A percentile compares a stretch with the other conserved stretches of the same genome.
Conservation (phyloP, 1,140 invertebrate species). For the Agrypnia vestita region DNA sequence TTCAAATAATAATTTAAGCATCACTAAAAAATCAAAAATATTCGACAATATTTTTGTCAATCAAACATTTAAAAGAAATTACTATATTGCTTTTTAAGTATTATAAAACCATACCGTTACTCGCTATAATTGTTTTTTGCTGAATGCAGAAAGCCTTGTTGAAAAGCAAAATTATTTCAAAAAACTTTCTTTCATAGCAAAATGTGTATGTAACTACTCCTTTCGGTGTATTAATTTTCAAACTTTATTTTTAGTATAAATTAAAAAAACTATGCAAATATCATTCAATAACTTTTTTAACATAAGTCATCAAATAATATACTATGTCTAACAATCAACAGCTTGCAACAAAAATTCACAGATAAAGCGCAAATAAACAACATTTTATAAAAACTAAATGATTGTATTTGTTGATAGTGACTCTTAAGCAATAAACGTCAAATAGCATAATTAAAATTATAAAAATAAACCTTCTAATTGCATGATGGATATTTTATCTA, state of each 20-base stretch:
- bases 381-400: neutral
- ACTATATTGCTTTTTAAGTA: too few species aligned
- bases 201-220: too few species aligned
- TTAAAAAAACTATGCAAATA: neutral
- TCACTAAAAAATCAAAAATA: too few species aligned
- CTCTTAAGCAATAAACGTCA: neutral
- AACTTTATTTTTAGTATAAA: neutral
- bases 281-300: constrained; percentile 41
- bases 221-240: neutral
- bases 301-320: constrained; percentile 17
- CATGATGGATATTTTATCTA: constrained; percentile 1
- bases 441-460: neutral
- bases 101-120: too few species aligned
- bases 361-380: constrained; percentile 41
- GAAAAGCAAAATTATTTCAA: too few species aligned
- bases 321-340: constrained; percentile 24
- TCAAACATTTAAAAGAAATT: too few species aligned
- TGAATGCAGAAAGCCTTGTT: too few species aligned
- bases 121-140: too few species aligned
- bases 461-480: constrained; percentile 13
- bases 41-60: too few species aligned
- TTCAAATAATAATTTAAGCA: too few species aligned
- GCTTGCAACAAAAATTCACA: constrained; percentile 30
- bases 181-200: too few species aligned
- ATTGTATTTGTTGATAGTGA: neutral